These are phyloP conservation scores for Girardia tigrina DNA, from an alignment of 2,888 invertebrate genomes.

Conservation along the genomic window DNA sequence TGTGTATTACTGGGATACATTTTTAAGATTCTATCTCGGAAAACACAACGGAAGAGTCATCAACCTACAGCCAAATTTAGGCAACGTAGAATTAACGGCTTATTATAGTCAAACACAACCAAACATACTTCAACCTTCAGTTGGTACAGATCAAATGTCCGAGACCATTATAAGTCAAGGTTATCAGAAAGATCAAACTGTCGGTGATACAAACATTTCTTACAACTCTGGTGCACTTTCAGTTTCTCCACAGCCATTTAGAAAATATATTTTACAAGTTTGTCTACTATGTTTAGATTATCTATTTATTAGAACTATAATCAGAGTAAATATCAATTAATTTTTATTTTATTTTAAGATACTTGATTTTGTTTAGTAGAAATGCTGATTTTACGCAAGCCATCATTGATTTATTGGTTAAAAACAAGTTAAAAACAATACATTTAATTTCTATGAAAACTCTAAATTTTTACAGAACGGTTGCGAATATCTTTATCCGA, in stretches of 20 bases:
- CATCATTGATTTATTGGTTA: too few relatives aligned
- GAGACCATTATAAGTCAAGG: background rate
- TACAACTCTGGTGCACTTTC: background rate
- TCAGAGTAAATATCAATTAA: too few relatives aligned
- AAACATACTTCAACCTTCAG: background rate
- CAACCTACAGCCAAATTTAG: constrained; percentile 5
- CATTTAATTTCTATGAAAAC: too few relatives aligned
- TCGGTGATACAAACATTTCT: background rate
- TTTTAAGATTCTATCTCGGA: constrained; percentile 1
- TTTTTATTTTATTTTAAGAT: too few relatives aligned
- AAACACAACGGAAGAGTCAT: constrained; percentile 16
- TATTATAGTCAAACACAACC: background rate
- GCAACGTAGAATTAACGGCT: constrained; percentile 7
- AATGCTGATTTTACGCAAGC: too few relatives aligned
- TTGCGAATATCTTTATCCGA: too few relatives aligned
- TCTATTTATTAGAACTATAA: too few relatives aligned
- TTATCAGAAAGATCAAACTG: background rate
- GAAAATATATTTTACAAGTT: constrained; percentile 2
- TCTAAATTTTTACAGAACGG: too few relatives aligned
- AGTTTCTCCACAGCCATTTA: background rate
- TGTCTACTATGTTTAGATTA: too few relatives aligned
- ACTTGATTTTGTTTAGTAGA: too few relatives aligned
- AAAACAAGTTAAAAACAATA: too few relatives aligned
- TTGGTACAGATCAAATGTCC: background rate
- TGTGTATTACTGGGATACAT: too few relatives aligned